Percentiles rank a stretch among this genome's conserved stretches.
Evolutionary conservation across 2,888 invertebrate genomes (phyloP).

Genomic region (Drosophila incognita): DNA sequence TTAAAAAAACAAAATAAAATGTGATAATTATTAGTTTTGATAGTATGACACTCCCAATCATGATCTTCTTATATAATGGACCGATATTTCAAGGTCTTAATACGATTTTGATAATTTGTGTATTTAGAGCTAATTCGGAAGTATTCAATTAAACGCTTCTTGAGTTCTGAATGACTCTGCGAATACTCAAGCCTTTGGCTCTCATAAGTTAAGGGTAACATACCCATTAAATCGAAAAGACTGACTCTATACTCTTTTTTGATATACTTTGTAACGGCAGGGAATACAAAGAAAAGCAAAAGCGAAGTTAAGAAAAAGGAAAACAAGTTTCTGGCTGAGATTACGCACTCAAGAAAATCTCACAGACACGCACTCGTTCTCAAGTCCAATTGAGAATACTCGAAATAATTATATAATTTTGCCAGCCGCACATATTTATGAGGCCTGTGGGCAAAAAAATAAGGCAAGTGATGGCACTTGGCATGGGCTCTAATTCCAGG

Average conservation of each 20-base stretch:
- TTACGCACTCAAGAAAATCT: slow-evolving; percentile 61
- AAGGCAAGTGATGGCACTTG: slow-evolving; percentile 11
- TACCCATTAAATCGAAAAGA: background rate
- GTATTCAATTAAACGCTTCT: background rate
- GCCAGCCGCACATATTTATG: slow-evolving; percentile 72
- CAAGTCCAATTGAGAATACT: slow-evolving; percentile 57
- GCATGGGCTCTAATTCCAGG: slow-evolving; percentile 59
- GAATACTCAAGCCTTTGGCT: background rate
- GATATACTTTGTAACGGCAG: background rate
- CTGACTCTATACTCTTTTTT: background rate
- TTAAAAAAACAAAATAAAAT: background rate
- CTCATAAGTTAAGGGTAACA: background rate
- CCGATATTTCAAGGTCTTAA: background rate
- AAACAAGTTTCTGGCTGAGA: slow-evolving; percentile 52
- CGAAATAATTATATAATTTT: slow-evolving; percentile 80
- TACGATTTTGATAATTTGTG: background rate
- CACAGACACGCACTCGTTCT: slow-evolving; percentile 41
- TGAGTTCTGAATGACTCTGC: background rate
- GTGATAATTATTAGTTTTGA: background rate
- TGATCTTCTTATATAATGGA: background rate
- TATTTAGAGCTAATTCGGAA: background rate
- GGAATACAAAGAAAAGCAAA: slow-evolving; percentile 19
- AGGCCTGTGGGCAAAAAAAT: slow-evolving; percentile 27
- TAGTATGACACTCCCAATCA: background rate
- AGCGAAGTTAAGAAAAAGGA: slow-evolving; percentile 9